phyloP scores from a whole-genome alignment of 1,140 invertebrate species.

The Monomorium pharaonis region DNA sequence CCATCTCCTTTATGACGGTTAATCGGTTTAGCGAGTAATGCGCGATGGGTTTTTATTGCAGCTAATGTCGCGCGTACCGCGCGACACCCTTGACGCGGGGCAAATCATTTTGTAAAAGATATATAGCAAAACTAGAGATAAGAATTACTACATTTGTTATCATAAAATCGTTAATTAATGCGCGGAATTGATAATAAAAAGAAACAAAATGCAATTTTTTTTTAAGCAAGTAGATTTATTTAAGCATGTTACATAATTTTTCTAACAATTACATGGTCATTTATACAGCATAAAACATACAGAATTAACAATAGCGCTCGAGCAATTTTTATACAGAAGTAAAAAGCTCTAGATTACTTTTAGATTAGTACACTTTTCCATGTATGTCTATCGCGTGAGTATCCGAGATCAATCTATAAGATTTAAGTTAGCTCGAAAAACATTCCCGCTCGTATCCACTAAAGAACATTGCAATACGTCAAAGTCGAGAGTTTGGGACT shows the following conservation, averaged over 20 bases:
- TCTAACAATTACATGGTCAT: neutral
- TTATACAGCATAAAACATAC: neutral
- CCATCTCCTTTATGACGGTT: slow-evolving; percentile 24
- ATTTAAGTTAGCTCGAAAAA: slow-evolving; percentile 29
- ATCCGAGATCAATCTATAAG: slow-evolving; percentile 37
- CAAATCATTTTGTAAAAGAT: neutral
- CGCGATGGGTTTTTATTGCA: slow-evolving; percentile 14
- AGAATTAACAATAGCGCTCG: neutral
- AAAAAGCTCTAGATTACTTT: slow-evolving; percentile 5
- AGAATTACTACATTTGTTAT: no score
- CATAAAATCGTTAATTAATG: neutral
- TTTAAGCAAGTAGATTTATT: neutral
- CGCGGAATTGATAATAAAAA: neutral
- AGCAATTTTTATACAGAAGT: neutral
- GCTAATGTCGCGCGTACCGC: slow-evolving; percentile 33
- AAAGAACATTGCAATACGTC: slow-evolving; percentile 41
- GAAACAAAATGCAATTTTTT: neutral
- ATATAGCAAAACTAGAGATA: neutral
- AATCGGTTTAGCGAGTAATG: slow-evolving; percentile 48
- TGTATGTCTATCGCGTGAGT: neutral
- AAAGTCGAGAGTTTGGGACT: slow-evolving; percentile 45
- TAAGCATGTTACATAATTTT: neutral
- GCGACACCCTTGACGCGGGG: neutral
- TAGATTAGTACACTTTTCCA: neutral
- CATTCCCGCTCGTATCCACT: slow-evolving; percentile 11